phyloP scores from a whole-genome alignment of 1,140 invertebrate species.

The Portunus trituberculatus region DNA sequence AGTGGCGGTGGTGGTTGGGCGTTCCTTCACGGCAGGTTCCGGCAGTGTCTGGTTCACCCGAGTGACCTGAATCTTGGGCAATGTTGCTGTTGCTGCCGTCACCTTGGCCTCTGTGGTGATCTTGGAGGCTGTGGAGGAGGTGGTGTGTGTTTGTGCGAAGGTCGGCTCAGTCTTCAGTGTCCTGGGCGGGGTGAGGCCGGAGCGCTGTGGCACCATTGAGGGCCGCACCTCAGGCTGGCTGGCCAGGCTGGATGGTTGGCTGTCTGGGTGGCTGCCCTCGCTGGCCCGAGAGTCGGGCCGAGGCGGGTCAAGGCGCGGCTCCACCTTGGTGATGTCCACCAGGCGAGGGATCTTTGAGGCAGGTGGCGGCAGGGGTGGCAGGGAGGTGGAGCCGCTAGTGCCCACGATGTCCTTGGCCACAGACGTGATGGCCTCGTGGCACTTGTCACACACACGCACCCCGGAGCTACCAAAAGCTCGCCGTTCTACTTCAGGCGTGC shows the following conservation, averaged over 20 bases:
- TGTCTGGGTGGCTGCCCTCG: neutral
- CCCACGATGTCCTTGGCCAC: constrained; percentile 82
- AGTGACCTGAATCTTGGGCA: neutral
- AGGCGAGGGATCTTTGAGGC: constrained; percentile 77
- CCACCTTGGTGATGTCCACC: constrained; percentile 73
- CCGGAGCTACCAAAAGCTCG: constrained; percentile 78
- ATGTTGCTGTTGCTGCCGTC: neutral
- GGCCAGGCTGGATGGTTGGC: neutral
- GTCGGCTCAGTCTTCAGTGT: neutral
- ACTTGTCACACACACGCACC: constrained; percentile 86
- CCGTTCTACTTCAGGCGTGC: constrained; percentile 79
- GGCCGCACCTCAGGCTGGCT: neutral
- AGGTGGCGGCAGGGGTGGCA: constrained; percentile 73
- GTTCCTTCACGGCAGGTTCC: neutral
- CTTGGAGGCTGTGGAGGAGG: neutral
- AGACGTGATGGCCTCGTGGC: constrained; percentile 84
- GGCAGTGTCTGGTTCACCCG: neutral
- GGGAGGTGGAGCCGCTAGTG: constrained; percentile 64
- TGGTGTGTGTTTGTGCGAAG: neutral
- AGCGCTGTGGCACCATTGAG: neutral
- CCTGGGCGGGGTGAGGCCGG: neutral
- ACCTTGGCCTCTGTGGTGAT: neutral
- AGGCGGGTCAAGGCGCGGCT: constrained; percentile 36
- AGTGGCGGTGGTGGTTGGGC: neutral
- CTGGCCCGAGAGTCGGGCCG: neutral